Conservation (phyloP, 2,888 invertebrate genomes). For the Drosophila antonietae region DNA sequence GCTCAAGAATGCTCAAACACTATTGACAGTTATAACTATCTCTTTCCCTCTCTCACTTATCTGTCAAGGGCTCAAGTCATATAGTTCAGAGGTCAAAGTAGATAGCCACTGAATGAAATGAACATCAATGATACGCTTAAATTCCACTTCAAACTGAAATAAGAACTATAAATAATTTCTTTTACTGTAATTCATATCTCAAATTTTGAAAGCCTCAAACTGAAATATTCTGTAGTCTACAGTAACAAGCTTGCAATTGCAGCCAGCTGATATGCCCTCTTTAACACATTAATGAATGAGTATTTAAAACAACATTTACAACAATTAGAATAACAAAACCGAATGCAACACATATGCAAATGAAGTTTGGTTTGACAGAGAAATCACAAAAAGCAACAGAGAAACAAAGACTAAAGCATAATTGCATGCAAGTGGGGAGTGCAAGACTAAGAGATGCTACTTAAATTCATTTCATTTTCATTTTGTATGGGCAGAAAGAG, state of each 20-base stretch:
- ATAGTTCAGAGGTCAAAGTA: neutral
- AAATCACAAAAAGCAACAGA: conserved; percentile 48
- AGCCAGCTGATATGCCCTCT: neutral
- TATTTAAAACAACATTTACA: conserved; percentile 6
- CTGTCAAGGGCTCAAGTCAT: neutral
- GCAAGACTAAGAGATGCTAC: neutral
- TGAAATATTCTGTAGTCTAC: no score
- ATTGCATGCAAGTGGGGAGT: neutral
- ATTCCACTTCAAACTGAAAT: neutral
- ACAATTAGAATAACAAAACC: conserved; percentile 13
- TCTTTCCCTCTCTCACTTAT: neutral
- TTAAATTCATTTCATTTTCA: neutral
- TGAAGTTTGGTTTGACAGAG: conserved; percentile 34
- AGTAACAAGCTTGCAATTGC: neutral
- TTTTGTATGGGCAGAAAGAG: neutral
- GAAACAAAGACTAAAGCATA: conserved; percentile 9
- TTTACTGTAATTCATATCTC: neutral
- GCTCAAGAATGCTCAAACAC: neutral
- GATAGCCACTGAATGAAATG: neutral
- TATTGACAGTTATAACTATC: neutral
- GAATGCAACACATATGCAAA: conserved; percentile 52
- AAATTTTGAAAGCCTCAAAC: neutral
- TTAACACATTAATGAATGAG: neutral
- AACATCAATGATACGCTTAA: neutral
- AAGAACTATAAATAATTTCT: neutral